Evolutionary conservation across 2,797 vertebrate species (phyloP), one percentile per base, ranked within the genome.

Genomic region (Ctenopoma multispine): DNA sequence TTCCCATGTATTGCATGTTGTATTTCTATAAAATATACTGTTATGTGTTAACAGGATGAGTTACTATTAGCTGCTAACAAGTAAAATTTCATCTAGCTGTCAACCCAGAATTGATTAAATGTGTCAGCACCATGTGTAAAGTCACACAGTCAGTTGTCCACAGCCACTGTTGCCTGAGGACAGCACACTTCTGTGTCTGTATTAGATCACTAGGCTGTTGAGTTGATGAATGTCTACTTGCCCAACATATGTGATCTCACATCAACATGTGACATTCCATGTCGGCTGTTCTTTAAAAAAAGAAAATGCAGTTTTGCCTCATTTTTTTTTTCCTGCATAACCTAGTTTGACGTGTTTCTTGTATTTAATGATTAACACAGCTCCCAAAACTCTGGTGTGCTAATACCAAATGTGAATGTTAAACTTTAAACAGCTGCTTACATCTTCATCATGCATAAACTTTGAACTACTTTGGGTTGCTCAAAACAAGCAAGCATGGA

Each of bases 401-500:
- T 34, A 53, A 55, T 46, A 13, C 2, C 3, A 57, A 61, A 65
- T 46, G 50, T 31, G 20, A 53, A 29, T 12, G 17, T 70, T 20
- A 29, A 27, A 36, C 12, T 23, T 62, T 64, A 23, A 51, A 47
- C 38, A 62, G 15, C 46, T 58, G 40, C 20, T 72, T 29, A 31
- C 21, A 69, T 53, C 27, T 56, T 50, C 3, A 40, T 63, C 40
- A 63, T 49, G 18, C 40, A 64, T 47, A 29, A 41, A 40, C 11
- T 3, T 20, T 12, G 12, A 65, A 48, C 61, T 6, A 14, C 20
- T 20, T 9, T 3, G 1, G 27, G 7, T 23, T 41, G 36, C 21
- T 68, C 20, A 53, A 48, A 81, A 69, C 34, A 34, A 69, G 54
- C 49, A 67, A 46, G 38, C 36, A 20, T 46, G 7, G 5, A 68